Evolutionary conservation across 37 sponge, comb jelly and placozoan genomes (phyloP).

Genomic region (Theonella swinhoei): DNA sequence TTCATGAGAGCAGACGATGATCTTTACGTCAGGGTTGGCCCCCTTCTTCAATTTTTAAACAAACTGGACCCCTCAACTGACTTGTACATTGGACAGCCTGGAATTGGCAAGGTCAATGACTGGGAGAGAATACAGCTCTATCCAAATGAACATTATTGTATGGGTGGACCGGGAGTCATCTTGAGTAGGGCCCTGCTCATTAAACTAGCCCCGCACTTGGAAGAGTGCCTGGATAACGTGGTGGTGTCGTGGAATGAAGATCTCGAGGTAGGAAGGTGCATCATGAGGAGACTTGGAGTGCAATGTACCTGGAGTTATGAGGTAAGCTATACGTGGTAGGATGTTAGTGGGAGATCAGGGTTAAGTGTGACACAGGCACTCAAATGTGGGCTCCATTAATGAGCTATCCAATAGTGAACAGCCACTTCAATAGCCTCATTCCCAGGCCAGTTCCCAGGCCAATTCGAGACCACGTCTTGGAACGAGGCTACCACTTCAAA

Average conservation of each 20-base stretch:
- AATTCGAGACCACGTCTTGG: no score
- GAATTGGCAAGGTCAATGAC: constrained; percentile 46
- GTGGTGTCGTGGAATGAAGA: constrained; percentile 69
- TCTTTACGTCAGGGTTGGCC: constrained; percentile 60
- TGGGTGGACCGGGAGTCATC: constrained; percentile 74
- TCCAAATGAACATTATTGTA: constrained; percentile 64
- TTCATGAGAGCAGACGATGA: constrained; percentile 79
- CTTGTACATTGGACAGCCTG: constrained; percentile 68
- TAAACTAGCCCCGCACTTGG: constrained; percentile 57
- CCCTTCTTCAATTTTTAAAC: constrained; percentile 42
- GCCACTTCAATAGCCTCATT: no score
- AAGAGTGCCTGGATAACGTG: constrained; percentile 47
- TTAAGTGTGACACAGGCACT: no score
- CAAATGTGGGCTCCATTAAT: no score
- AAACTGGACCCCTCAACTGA: constrained; percentile 43
- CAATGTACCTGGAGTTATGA: constrained; percentile 81
- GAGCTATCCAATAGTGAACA: no score
- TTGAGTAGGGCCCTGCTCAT: constrained; percentile 59
- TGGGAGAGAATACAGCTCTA: constrained; percentile 32
- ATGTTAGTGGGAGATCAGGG: no score
- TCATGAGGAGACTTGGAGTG: constrained; percentile 58
- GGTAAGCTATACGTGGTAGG: constrained; percentile 36
- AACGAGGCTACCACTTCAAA: no score
- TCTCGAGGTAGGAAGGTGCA: constrained; percentile 77
- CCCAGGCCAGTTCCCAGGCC: no score